Evolutionary conservation across 2,888 invertebrate genomes (phyloP).

Genomic region (Scaptomyza cyrtandrae): DNA sequence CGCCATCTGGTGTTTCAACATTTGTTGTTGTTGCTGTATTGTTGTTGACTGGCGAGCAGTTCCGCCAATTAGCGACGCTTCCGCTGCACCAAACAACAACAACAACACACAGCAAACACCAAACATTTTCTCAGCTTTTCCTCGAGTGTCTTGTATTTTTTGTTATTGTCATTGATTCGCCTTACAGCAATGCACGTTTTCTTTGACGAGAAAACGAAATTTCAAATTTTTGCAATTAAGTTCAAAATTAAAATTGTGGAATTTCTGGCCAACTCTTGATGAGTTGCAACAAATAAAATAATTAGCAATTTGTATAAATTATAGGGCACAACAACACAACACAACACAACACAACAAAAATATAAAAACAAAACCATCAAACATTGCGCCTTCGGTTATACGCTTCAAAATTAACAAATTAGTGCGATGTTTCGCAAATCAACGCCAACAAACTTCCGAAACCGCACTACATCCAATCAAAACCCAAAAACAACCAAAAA

Average conservation of each 20-base stretch:
- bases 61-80: constrained; percentile 79
- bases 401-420: constrained; percentile 77
- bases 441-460: constrained; percentile 74
- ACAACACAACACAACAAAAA: too few relatives aligned
- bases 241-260: constrained; percentile 24
- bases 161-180: constrained; percentile 35
- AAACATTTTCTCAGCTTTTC: constrained; percentile 69
- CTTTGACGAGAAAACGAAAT: constrained; percentile 32
- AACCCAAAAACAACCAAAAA: constrained; percentile 29
- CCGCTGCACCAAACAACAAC: constrained; percentile 58
- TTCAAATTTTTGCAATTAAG: constrained; percentile 19
- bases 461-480: constrained; percentile 21
- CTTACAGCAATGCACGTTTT: constrained; percentile 39
- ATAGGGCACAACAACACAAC: constrained; percentile 8
- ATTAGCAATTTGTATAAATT: constrained; percentile 73
- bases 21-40: constrained; percentile 37
- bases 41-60: constrained; percentile 56
- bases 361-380: constrained; percentile 51
- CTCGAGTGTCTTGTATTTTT: constrained; percentile 41
- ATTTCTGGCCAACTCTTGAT: constrained; percentile 8
- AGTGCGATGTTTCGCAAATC: constrained; percentile 75
- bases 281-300: constrained; percentile 58
- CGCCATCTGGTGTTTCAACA: constrained; percentile 76
- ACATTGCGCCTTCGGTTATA: constrained; percentile 65
- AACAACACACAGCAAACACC: constrained; percentile 3